Conservation (phyloP, 35 echinoderm and acorn worm species). For the Lytechinus pictus region DNA sequence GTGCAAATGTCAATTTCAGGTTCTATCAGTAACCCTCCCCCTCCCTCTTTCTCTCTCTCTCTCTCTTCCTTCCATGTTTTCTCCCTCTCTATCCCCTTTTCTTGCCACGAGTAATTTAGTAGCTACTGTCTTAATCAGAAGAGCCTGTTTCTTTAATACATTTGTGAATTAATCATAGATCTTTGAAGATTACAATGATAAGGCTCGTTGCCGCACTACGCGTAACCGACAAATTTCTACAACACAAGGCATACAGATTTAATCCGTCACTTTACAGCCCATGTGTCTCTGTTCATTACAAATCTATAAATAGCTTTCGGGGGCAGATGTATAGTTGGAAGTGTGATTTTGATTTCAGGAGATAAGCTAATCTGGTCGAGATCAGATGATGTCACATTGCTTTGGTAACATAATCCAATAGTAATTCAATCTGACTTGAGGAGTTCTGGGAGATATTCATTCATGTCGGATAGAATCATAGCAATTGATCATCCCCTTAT, state of each 20-base stretch:
- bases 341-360: conserved; percentile 12
- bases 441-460: background rate
- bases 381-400: conserved; percentile 1
- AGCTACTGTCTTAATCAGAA: background rate
- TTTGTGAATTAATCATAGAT: conserved; percentile 14
- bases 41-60: background rate
- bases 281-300: background rate
- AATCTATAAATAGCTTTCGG: background rate
- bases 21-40: background rate
- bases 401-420: background rate
- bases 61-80: background rate
- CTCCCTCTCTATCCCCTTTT: background rate
- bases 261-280: background rate
- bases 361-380: background rate
- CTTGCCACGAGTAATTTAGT: background rate
- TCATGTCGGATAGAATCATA: background rate
- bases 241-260: background rate
- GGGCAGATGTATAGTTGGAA: conserved; percentile 1
- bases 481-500: background rate
- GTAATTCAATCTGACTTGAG: background rate
- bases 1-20: too few species aligned
- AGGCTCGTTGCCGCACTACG: background rate
- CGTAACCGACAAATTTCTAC: background rate
- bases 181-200: background rate
- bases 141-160: background rate